These are phyloP conservation scores for Malacoraja senta DNA, from an alignment of 2,797 vertebrate species.

Conservation along the genomic window DNA sequence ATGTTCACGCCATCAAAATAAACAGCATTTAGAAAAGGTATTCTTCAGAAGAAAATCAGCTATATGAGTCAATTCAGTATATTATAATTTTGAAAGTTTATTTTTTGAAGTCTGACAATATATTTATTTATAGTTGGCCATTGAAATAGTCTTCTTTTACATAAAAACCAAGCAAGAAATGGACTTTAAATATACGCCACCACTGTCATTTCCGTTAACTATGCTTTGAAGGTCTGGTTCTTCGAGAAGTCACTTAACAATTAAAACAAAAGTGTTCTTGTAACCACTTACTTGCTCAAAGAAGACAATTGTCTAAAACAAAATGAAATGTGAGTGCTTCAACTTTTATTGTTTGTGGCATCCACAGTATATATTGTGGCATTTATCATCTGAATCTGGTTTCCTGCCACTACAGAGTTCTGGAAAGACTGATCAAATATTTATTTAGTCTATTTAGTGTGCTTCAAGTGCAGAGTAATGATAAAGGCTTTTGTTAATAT, in stretches of 20 bases:
- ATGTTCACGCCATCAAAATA: slow-evolving; percentile 10
- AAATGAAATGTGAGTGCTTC: slow-evolving; percentile 56
- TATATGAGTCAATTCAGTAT: slow-evolving; percentile 25
- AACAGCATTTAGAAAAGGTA: slow-evolving; percentile 17
- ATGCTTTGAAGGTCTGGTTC: slow-evolving; percentile 2
- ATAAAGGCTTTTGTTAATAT: slow-evolving; percentile 67
- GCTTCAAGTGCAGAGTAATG: slow-evolving; percentile 64
- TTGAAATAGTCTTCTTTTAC: slow-evolving; percentile 28
- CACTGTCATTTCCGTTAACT: background rate
- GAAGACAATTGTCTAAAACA: slow-evolving; percentile 68
- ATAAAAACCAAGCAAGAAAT: background rate
- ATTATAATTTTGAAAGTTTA: slow-evolving; percentile 31
- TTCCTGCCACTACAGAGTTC: slow-evolving; percentile 62
- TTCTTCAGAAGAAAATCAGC: slow-evolving; percentile 33
- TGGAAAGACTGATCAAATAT: slow-evolving; percentile 60
- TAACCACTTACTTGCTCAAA: slow-evolving; percentile 56
- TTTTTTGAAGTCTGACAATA: slow-evolving; percentile 35
- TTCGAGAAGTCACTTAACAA: slow-evolving; percentile 11
- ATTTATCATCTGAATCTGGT: slow-evolving; percentile 58
- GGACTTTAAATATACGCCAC: background rate
- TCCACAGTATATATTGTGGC: slow-evolving; percentile 55
- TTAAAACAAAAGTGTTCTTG: slow-evolving; percentile 41
- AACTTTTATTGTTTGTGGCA: slow-evolving; percentile 61
- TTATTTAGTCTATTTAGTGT: slow-evolving; percentile 54
- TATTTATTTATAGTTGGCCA: slow-evolving; percentile 35